These are phyloP conservation scores for Hofmannophila pseudospretella DNA, from an alignment of 2,888 invertebrate genomes.

Conservation along the genomic window DNA sequence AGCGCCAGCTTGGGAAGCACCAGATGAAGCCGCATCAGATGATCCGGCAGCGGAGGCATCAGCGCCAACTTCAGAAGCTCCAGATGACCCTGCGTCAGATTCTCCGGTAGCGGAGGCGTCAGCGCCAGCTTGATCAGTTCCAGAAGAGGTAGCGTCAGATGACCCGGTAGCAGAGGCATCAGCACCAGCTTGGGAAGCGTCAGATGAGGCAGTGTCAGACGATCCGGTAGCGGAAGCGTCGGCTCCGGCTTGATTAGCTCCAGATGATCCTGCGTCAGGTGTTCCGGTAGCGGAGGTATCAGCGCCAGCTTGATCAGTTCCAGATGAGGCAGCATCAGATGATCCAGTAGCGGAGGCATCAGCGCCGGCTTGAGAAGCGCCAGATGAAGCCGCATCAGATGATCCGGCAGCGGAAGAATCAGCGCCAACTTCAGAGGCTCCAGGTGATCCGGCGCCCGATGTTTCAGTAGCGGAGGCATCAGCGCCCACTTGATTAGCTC, in stretches of 20 bases:
- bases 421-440: slow-evolving; percentile 12
- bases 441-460: slow-evolving; percentile 14
- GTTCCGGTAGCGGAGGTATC: slow-evolving; percentile 3
- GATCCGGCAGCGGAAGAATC: slow-evolving; percentile 1
- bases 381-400: not conserved
- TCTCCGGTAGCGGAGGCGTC: slow-evolving; percentile 3
- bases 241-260: too few relatives aligned
- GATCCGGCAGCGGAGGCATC: slow-evolving; percentile 1
- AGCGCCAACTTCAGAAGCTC: slow-evolving; percentile 1
- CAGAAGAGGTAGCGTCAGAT: slow-evolving; percentile 5
- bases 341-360: slow-evolving; percentile 3
- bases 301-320: slow-evolving; percentile 7
- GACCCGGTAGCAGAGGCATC: slow-evolving; percentile 3
- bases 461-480: slow-evolving; percentile 22
- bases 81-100: not conserved
- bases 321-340: slow-evolving; percentile 3
- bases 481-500: not conserved
- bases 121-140: slow-evolving; percentile 7
- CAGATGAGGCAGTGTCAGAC: slow-evolving; percentile 2
- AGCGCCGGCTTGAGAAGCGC: not conserved
- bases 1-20: not conserved
- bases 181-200: not conserved
- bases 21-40: slow-evolving; percentile 3
- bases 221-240: slow-evolving; percentile 1
- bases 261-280: too few relatives aligned